Evolutionary conservation across 2,888 invertebrate species (phyloP), one percentile per base, ranked within the genome.

Genomic region (Habroteleia sp.): DNA sequence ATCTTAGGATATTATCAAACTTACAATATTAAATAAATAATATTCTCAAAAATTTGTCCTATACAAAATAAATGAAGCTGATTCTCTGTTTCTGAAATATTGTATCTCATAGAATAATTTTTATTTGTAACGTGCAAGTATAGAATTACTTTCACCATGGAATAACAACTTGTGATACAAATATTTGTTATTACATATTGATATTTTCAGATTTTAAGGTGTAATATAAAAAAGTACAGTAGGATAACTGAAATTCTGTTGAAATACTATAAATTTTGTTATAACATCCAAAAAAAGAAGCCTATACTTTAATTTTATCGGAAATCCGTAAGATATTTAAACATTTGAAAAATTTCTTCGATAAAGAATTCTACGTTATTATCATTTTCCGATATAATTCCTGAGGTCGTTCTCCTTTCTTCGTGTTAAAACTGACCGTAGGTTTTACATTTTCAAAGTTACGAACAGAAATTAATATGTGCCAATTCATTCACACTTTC

Each of bases 341-440:
- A 13, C 41, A 41, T 31, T 41, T 5, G 5, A 35, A 66, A 54
- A 66, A 44, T 44, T 52, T 65, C 16, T 11, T 46, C 58, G 31
- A 4, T 39, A 39, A 62, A 14, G 42, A 66, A 39, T 60, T 31
- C 74, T 37, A 29, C 62, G 65, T 58, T 33, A 42, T 39, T 71
- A 46, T 71, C 52, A 54, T 71, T 62, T 62, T 62, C 46, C 42
- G 37, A 48, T 60, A 42, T 48, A 72, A 58, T 42, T 54, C 35
- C 48, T 33, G 63, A 60, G 72, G 62, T 62, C 46, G 48, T 65
- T 74, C 72, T 27, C 44, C 13, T 60, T 60, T 46, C 13, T 37
- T 35, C 31, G n/a, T 16, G 8, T 11, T 37, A 29, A 39, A 50
- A 46, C 41, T 3, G 3, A 17, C 16, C 16, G 27, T 20, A 11